phyloP scores from a whole-genome alignment of 2,113 vertebrate species.

The Manacus vitellinus region DNA sequence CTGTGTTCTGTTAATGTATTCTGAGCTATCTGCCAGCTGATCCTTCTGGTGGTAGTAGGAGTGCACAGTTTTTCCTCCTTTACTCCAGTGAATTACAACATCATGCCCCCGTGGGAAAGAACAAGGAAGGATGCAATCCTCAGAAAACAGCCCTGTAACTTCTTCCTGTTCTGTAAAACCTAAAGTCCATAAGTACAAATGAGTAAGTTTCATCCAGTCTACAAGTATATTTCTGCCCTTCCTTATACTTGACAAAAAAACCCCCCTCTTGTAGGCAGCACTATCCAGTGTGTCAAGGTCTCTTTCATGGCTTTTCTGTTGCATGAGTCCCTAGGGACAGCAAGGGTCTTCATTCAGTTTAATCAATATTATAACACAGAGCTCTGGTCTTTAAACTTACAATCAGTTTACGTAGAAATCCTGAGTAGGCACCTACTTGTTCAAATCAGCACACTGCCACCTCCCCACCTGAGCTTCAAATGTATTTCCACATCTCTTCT shows the following conservation, averaged over 20 bases:
- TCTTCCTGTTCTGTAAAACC: background rate
- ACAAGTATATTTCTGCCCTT: background rate
- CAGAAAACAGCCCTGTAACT: conserved; percentile 45
- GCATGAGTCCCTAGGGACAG: background rate
- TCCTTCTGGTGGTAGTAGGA: conserved; percentile 57
- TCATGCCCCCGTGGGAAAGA: conserved; percentile 35
- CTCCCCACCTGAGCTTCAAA: background rate
- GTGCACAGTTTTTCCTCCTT: conserved; percentile 63
- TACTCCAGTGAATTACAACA: conserved; percentile 76
- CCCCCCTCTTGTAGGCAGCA: background rate
- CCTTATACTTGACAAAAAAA: background rate
- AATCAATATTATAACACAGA: background rate
- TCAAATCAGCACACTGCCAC: background rate
- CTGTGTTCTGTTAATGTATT: conserved; percentile 62
- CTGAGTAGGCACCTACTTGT: background rate
- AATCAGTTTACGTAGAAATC: background rate
- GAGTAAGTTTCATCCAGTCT: background rate
- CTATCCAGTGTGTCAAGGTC: rapidly evolving
- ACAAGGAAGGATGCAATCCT: conserved; percentile 71
- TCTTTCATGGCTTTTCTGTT: background rate
- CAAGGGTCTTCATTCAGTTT: background rate
- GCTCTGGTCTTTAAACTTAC: background rate
- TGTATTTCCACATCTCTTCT: background rate
- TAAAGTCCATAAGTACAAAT: background rate
- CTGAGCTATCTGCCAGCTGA: conserved; percentile 45